Percentiles rank a stretch among this genome's conserved stretches.
Conservation (phyloP, 2,888 invertebrate species). For the Strigamia transsilvanica region DNA sequence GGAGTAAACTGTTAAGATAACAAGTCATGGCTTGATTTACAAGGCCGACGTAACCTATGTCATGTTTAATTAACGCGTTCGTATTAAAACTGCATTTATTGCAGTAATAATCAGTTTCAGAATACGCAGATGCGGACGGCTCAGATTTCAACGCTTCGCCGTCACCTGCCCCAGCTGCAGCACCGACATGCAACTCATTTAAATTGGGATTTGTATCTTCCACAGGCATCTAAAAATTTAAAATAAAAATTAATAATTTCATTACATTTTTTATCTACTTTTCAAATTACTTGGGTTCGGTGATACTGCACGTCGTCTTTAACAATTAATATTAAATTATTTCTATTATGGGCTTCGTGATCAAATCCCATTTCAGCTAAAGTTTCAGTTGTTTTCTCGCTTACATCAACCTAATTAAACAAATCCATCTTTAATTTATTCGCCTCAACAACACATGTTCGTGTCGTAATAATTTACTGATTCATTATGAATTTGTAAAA, state of each 20-base stretch:
- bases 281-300: constrained; percentile 60
- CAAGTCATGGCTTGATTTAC: constrained; percentile 94
- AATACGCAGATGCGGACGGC: constrained; percentile 50
- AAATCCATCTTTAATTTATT: not conserved
- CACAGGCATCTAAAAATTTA: constrained; percentile 56
- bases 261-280: no score
- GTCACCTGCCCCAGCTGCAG: constrained; percentile 62
- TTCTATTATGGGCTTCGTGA: constrained; percentile 60
- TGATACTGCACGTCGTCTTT: constrained; percentile 62
- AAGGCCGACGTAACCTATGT: constrained; percentile 75
- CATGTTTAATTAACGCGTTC: constrained; percentile 63
- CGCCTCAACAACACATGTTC: not conserved
- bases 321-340: constrained; percentile 64
- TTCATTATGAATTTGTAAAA: constrained; percentile 60
- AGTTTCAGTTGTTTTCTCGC: constrained; percentile 65
- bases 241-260: not conserved
- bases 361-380: constrained; percentile 66
- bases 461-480: not conserved
- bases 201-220: constrained; percentile 60
- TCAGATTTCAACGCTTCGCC: not conserved
- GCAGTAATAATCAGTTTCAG: constrained; percentile 58
- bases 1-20: constrained; percentile 86
- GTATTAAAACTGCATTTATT: constrained; percentile 59
- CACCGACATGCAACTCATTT: constrained; percentile 66
- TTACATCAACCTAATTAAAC: constrained; percentile 64